A percentile compares a stretch with the other conserved stretches of the same genome.
Evolutionary conservation across 1,140 invertebrate genomes (phyloP).

Genomic region (Drosophila gunungcola): DNA sequence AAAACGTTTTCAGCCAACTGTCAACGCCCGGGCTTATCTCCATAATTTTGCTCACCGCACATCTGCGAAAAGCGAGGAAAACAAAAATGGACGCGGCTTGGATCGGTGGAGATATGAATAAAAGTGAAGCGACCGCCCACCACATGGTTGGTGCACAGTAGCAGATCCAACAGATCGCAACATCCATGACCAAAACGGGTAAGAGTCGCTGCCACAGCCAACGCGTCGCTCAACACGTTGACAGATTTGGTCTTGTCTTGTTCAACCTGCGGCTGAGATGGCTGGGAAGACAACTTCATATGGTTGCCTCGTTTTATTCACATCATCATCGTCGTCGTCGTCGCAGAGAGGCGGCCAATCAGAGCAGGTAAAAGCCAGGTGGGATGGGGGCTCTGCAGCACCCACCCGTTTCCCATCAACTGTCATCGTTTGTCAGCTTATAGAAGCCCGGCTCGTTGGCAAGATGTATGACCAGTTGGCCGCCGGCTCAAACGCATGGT

Average conservation of each 20-base stretch:
- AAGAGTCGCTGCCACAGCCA: slow-evolving; percentile 45
- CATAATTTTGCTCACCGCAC: slow-evolving; percentile 68
- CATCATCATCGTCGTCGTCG: slow-evolving; percentile 37
- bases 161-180: slow-evolving; percentile 20
- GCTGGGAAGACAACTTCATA: slow-evolving; percentile 70
- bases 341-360: slow-evolving; percentile 67
- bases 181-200: slow-evolving; percentile 41
- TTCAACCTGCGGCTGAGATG: slow-evolving; percentile 58
- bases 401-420: slow-evolving; percentile 80
- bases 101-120: slow-evolving; percentile 53
- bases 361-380: slow-evolving; percentile 43
- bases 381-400: slow-evolving; percentile 36
- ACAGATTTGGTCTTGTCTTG: slow-evolving; percentile 79
- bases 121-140: slow-evolving; percentile 77
- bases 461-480: slow-evolving; percentile 76
- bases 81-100: slow-evolving; percentile 46
- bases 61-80: slow-evolving; percentile 44
- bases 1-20: slow-evolving; percentile 76
- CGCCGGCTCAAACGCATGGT: slow-evolving; percentile 61
- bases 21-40: slow-evolving; percentile 75
- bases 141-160: slow-evolving; percentile 46
- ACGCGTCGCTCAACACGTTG: slow-evolving; percentile 70
- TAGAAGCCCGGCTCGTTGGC: slow-evolving; percentile 55
- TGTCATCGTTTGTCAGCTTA: slow-evolving; percentile 85
- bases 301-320: slow-evolving; percentile 53